Evolutionary conservation across 2,888 invertebrate genomes (phyloP), one percentile per base, ranked within the genome.

Genomic region (Caenorhabditis angaria): DNA sequence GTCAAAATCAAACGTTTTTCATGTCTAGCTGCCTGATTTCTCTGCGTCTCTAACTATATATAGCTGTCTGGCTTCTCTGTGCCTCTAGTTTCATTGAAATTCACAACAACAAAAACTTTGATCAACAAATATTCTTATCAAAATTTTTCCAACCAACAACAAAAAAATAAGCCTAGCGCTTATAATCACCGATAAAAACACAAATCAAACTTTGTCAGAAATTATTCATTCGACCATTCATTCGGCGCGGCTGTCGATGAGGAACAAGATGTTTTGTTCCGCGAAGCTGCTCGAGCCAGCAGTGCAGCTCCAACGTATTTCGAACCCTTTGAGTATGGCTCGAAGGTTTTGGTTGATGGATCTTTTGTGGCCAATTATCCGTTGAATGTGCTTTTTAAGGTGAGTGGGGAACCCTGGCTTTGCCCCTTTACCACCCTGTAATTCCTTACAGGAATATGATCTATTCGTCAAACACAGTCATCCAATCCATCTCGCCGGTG

Each of bases 301-400:
- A 81, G 83, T 51, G 85, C 85, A 25, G 85, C 85, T 2, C 85
- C 85, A 1, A 85, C 84, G 22, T 85, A 85, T 73, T 85, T 85
- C 66, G 80, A 85, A 28, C 84, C 85, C 8, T 82, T 82, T 59
- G 22, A 53, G 14, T 69, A 80, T 55, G 78, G 71, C 24, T 75
- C 68, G n/a, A 77, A 71, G 27, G 76, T 80, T 27, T 77, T 82
- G 24, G 85, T 85, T 25, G 85, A 85, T 70, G 85, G 85, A 54
- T 81, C 81, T 10, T 80, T 85, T 47, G 83, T 83, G 0, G 85
- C 85, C 57, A 85, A 85, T 60, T 85, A 83, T 65, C 85, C 85
- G 6, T 73, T 85, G 27, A 83, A 78, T 62, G 68, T 85, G 18
- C 69, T 85, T 10, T 85, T 84, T 66, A 77, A 81, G 62, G 84